Evolutionary conservation across 2,797 vertebrate genomes (phyloP), one percentile per base, ranked within the genome.

Genomic region (Arctocebus calabarensis): DNA sequence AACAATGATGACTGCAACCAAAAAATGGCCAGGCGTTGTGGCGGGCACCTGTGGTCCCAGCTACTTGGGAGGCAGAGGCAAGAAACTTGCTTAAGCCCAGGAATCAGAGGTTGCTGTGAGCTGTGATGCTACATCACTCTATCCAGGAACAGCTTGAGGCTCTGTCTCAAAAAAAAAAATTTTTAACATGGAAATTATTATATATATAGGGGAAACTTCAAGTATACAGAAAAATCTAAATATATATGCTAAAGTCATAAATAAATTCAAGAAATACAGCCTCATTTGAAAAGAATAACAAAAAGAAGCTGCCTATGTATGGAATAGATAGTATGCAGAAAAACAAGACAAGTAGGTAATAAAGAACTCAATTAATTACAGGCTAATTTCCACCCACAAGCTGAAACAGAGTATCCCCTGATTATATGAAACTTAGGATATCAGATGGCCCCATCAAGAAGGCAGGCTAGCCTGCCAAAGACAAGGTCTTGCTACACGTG

Each of bases 371-470:
- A 16, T 88, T 96, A 95, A 95, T 88, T 92, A 94, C 14, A 93
- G 45, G 82, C 61, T 95, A 40, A 79, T 92, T 77, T 88, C 96
- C 66, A 96, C 94, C 93, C 92, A 93, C 89, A 68, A 45, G 59
- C 45, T 92, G 37, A 91, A 81, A 90, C 94, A 89, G 89, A 95
- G 84, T 55, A 55, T 52, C 92, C 78, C 92, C 81, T 32, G 6
- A 93, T 66, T 84, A 6, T 16, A 13, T 6, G 61, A 88, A 95
- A 98, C 95, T 94, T 93, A 96, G 95, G 91, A 75, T 89, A 97
- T 61, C 81, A 71, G 85, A 88, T 55, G 88, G 74, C 48, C 88
- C 95, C 66, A 77, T 3, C 68, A 79, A 37, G 64, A 45, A 95
- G 34, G 73, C 0, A 86, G 73, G 78, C 45, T 48, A 71, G 23